Evolutionary conservation across 2,888 invertebrate species (phyloP), one percentile per base, ranked within the genome.

Genomic region (Aspidapion aeneum): DNA sequence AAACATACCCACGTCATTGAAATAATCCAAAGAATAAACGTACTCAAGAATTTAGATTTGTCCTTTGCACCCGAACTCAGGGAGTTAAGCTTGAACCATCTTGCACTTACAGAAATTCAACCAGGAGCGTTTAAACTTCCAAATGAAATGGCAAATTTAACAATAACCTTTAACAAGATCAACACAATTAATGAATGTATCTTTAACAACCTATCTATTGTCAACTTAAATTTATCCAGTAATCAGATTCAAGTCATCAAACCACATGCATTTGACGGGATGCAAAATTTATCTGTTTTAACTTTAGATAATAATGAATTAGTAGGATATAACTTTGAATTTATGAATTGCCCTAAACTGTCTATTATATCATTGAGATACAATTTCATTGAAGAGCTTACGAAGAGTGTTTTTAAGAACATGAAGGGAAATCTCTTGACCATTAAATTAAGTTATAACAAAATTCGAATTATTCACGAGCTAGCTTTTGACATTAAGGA

Each of bases 391-490:
- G 73, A 72, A 51, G 71, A 72, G 51, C 60, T 76, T 2, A 68
- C 70, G 1, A 69, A 64, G 1, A 70, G 72, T 21, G 68, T 72
- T 17, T 74, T 75, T 58, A 64, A 63, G 16, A 62, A 70, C 12
- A 58, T 74, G n/a, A 66, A 66, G 55, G 55, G 63, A 12, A 69
- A 72, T 57, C 65, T 68, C 16, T 57, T 72, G 21, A 68, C 66
- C n/a, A 64, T 72, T n/a, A 65, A 73, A 61, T 70, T 75, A 55
- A 72, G 75, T 51, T 72, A 72, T 64, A 76, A 76, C 59, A 73
- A 71, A 54, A 72, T 75, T 35, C 67, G 69, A 51, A 70, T 66
- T 20, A 67, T 74, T n/a, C 69, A 74, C 49, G 63, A 68, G n/a
- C 63, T 71, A 55, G 67, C 71, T 0, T 71, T 76, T 52, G 70